A percentile compares a stretch with the other conserved stretches of the same genome.
These are phyloP conservation scores for Phaethon lepturus DNA, from an alignment of 2,113 vertebrate genomes.

Conservation along the genomic window DNA sequence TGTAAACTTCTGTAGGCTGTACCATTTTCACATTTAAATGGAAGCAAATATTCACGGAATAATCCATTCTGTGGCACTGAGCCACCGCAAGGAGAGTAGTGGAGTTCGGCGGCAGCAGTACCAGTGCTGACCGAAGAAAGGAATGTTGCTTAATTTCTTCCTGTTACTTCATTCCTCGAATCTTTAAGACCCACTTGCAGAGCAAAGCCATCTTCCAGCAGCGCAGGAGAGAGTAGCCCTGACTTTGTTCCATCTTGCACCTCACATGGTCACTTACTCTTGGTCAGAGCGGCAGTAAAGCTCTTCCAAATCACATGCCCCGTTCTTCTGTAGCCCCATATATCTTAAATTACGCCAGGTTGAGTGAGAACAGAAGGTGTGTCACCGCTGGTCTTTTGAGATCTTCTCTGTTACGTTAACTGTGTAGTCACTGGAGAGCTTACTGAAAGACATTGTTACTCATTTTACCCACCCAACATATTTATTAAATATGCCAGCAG, in stretches of 20 bases:
- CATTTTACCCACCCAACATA: neutral
- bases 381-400: neutral
- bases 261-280: neutral
- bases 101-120: neutral
- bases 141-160: neutral
- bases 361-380: neutral
- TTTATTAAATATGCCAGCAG: neutral
- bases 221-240: neutral
- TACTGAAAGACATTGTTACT: neutral
- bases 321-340: accelerated
- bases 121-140: neutral
- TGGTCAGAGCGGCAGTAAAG: neutral
- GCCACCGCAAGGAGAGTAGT: neutral
- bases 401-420: neutral
- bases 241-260: neutral
- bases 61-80: neutral
- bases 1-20: neutral
- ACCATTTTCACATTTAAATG: neutral
- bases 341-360: neutral
- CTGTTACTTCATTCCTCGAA: neutral
- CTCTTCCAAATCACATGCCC: neutral
- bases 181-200: neutral
- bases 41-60: neutral
- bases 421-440: neutral
- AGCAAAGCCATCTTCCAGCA: neutral